phyloP scores from a whole-genome alignment of 2,113 vertebrate genomes.

The Coracopsis vasa region DNA sequence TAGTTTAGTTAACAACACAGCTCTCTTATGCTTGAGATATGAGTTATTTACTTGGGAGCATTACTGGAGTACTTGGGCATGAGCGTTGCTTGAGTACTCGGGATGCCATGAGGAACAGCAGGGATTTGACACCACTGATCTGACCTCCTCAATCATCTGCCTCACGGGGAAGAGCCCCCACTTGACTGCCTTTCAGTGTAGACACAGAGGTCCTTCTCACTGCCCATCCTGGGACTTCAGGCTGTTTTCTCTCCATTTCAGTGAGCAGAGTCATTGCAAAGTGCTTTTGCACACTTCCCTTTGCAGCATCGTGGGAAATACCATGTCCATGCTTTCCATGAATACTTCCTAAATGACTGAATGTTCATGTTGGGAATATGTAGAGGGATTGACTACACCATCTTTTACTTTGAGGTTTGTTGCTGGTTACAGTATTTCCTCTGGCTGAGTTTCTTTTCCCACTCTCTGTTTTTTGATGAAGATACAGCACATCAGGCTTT shows the following conservation, averaged over 20 bases:
- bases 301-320: neutral
- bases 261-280: neutral
- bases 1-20: neutral
- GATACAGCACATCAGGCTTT: neutral
- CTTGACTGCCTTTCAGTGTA: neutral
- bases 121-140: neutral
- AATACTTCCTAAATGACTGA: neutral
- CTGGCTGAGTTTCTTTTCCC: neutral
- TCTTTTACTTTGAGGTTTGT: neutral
- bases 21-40: rapidly evolving
- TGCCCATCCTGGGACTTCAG: neutral
- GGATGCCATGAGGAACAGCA: neutral
- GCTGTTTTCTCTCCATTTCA: neutral
- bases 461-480: neutral
- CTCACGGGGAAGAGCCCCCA: neutral
- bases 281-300: neutral
- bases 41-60: neutral
- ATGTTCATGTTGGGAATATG: neutral
- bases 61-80: neutral
- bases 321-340: neutral
- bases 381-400: neutral
- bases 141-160: neutral
- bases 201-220: neutral
- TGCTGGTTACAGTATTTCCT: neutral
- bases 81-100: neutral